Evolutionary conservation across 1,140 invertebrate genomes (phyloP).

Genomic region (Hylaeus anthracinus): DNA sequence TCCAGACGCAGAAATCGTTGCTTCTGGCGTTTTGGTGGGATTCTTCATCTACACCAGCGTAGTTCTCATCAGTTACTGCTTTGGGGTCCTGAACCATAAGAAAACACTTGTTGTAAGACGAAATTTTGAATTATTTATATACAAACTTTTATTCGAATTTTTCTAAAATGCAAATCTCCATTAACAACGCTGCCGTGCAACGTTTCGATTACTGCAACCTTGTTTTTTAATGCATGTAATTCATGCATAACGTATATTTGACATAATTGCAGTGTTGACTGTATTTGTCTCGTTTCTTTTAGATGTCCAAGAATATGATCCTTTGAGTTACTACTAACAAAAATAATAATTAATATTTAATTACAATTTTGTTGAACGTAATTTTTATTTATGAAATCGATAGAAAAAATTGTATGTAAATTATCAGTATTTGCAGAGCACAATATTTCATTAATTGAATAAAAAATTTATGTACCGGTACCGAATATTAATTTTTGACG

Average conservation of each 20-base stretch:
- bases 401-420: too few species aligned
- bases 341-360: too few species aligned
- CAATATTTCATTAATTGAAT: too few species aligned
- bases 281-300: too few species aligned
- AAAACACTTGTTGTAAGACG: constrained; percentile 82
- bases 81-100: constrained; percentile 89
- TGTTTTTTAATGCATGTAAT: too few species aligned
- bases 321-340: too few species aligned
- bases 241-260: too few species aligned
- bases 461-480: neutral
- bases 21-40: constrained; percentile 91
- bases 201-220: too few species aligned
- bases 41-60: constrained; percentile 90
- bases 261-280: neutral
- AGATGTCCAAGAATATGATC: too few species aligned
- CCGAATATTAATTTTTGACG: neutral
- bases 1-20: constrained; percentile 91
- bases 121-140: constrained; percentile 2
- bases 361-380: too few species aligned
- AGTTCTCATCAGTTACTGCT: constrained; percentile 86
- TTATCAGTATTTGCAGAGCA: too few species aligned
- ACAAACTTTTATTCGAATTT: constrained; percentile 1
- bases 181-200: neutral
- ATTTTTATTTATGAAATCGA: too few species aligned
- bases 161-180: neutral